phyloP scores from a whole-genome alignment of 1,140 invertebrate genomes.

The Geopemphigus sp. region DNA sequence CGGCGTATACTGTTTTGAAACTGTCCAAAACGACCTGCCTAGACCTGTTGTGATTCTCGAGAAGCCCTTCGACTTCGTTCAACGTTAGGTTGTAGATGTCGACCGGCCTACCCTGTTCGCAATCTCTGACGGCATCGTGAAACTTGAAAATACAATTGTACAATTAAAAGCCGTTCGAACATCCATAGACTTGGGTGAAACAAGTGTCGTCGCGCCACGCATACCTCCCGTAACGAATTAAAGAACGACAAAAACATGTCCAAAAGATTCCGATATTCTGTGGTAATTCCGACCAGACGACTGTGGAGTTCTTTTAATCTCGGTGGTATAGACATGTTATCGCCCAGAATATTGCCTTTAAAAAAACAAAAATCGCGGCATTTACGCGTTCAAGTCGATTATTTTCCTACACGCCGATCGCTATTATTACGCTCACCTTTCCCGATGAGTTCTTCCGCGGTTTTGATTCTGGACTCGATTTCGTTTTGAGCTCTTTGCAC shows the following conservation, averaged over 20 bases:
- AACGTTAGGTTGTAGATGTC: conserved; percentile 7
- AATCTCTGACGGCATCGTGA: conserved; percentile 1
- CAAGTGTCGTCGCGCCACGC: conserved; percentile 12
- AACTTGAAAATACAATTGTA: conserved; percentile 12
- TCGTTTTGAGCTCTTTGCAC: conserved; percentile 68
- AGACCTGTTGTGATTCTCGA: conserved; percentile 18
- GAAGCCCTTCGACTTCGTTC: conserved; percentile 13
- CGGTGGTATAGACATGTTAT: conserved; percentile 56
- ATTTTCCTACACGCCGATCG: neutral
- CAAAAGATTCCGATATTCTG: conserved; percentile 72
- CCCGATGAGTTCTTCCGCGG: conserved; percentile 60
- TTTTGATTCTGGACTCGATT: conserved; percentile 69
- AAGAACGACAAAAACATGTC: conserved; percentile 72
- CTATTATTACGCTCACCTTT: conserved; percentile 55
- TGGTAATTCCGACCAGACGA: conserved; percentile 65
- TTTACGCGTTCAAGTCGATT: neutral
- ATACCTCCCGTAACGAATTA: conserved; percentile 67
- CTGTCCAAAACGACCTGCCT: conserved; percentile 31
- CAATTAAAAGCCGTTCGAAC: neutral
- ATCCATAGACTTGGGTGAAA: neutral
- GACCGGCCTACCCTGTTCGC: neutral
- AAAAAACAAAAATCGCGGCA: neutral
- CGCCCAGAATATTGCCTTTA: conserved; percentile 29
- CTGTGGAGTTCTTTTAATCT: conserved; percentile 67
- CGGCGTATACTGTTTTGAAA: conserved; percentile 57